phyloP scores from a whole-genome alignment of 2,113 vertebrate species.

The Triplophysa tibetana region DNA sequence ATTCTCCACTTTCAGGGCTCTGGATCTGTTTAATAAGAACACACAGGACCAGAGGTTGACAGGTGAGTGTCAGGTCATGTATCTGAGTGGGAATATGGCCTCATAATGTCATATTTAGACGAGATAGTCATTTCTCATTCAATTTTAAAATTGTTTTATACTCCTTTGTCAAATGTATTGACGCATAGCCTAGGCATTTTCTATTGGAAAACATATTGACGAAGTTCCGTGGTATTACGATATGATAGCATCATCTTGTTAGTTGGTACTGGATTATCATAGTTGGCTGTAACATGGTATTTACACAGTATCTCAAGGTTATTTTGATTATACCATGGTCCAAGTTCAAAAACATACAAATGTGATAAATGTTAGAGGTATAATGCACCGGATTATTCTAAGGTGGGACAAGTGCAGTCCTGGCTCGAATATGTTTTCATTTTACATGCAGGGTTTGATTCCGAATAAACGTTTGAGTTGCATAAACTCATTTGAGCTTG shows the following conservation, averaged over 20 bases:
- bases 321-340: background rate
- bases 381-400: too few species aligned
- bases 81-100: background rate
- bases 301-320: background rate
- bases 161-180: background rate
- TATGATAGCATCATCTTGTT: background rate
- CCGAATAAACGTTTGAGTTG: too few species aligned
- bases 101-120: background rate
- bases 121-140: background rate
- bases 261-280: background rate
- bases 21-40: slow-evolving; percentile 43
- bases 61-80: slow-evolving; percentile 32
- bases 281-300: background rate
- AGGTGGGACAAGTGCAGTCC: too few species aligned
- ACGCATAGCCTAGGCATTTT: background rate
- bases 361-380: too few species aligned
- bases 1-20: slow-evolving; percentile 34
- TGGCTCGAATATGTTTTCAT: too few species aligned
- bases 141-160: background rate
- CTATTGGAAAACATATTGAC: background rate
- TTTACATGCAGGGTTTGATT: too few species aligned
- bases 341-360: background rate
- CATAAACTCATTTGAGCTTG: too few species aligned
- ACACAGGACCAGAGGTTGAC: slow-evolving; percentile 17
- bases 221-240: background rate